Conservation (phyloP, 2,113 vertebrate species). For the Spheniscus mendiculus region DNA sequence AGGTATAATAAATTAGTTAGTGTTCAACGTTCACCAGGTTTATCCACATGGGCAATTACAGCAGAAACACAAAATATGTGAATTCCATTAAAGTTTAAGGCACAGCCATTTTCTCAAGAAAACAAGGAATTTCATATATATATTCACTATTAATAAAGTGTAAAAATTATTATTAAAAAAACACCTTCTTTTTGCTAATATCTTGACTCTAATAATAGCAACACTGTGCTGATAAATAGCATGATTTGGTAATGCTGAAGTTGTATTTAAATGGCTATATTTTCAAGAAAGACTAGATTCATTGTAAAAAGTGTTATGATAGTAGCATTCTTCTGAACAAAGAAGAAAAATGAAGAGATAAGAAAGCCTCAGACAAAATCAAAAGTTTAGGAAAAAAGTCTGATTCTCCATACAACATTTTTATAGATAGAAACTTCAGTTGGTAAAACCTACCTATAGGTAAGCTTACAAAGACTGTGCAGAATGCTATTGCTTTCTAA, state of each 20-base stretch:
- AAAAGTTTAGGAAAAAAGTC: background rate
- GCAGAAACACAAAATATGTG: background rate
- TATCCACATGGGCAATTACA: background rate
- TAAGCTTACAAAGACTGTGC: background rate
- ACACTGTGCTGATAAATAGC: background rate
- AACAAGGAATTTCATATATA: background rate
- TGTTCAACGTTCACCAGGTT: background rate
- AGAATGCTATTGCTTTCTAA: background rate
- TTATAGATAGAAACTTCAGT: background rate
- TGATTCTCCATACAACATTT: background rate
- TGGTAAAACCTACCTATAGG: background rate
- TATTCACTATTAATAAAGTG: background rate
- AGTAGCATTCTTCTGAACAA: background rate
- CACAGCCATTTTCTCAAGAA: background rate
- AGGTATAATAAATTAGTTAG: background rate
- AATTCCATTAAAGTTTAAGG: background rate
- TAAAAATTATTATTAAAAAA: background rate
- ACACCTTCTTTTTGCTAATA: background rate
- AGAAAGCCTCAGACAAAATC: background rate
- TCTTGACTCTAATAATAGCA: background rate
- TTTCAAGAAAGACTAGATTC: background rate
- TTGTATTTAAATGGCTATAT: background rate
- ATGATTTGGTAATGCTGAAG: background rate
- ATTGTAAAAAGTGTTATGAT: background rate
- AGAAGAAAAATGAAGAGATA: background rate